These are phyloP conservation scores for Fukomys damarensis DNA, from an alignment of 2,113 vertebrate species.

Conservation along the genomic window DNA sequence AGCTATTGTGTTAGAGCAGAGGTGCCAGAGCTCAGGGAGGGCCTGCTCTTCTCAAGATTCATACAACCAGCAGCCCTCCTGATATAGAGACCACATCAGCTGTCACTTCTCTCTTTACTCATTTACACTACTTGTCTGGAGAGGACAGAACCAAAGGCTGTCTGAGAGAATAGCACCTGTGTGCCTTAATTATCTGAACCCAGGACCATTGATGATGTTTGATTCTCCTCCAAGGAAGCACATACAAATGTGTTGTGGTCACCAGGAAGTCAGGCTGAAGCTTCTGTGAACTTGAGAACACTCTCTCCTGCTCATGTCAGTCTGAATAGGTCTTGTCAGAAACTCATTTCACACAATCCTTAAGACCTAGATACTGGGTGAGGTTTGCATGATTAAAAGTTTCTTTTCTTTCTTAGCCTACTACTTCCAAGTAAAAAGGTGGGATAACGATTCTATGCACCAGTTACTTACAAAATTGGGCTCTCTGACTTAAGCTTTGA, in stretches of 20 bases:
- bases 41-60: not conserved
- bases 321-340: not conserved
- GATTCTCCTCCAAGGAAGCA: not conserved
- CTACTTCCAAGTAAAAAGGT: slow-evolving; percentile 20
- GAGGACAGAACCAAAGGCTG: not conserved
- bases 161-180: not conserved
- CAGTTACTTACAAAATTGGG: not conserved
- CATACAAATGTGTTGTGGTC: not conserved
- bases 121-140: not conserved
- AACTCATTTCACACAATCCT: not conserved
- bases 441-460: not conserved
- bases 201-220: not conserved
- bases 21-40: rapidly evolving
- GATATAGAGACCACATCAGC: not conserved
- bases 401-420: slow-evolving; percentile 25
- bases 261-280: not conserved
- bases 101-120: not conserved
- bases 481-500: not conserved
- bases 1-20: not conserved
- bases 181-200: not conserved
- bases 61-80: not conserved
- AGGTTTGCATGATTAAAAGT: not conserved
- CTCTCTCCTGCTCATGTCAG: not conserved
- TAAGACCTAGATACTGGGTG: not conserved
- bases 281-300: not conserved